Percentiles rank a stretch among this genome's conserved stretches.
These are phyloP conservation scores for Caenorhabditis doughertyi DNA, from an alignment of 2,888 invertebrate species.

Conservation along the genomic window DNA sequence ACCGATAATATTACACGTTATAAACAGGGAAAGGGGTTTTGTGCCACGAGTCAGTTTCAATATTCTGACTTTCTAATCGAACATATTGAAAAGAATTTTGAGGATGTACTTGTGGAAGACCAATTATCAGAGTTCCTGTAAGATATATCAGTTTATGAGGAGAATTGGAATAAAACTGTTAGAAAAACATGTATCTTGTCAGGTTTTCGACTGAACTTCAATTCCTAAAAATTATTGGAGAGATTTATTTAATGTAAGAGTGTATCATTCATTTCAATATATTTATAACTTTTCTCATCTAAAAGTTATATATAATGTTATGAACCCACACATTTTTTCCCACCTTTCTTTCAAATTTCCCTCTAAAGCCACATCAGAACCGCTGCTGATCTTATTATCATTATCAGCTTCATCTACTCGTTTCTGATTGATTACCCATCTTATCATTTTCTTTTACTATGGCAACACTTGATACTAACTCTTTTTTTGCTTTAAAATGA, in stretches of 20 bases:
- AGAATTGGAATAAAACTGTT: neutral
- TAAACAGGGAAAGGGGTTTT: constrained; percentile 58
- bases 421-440: constrained; percentile 23
- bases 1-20: constrained; percentile 41
- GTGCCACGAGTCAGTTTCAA: constrained; percentile 55
- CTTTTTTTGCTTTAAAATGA: neutral
- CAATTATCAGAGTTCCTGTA: constrained; percentile 56
- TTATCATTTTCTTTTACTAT: constrained; percentile 19
- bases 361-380: too few relatives aligned
- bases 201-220: too few relatives aligned
- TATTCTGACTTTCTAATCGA: constrained; percentile 45
- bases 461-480: constrained; percentile 31
- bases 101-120: constrained; percentile 60
- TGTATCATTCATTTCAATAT: too few relatives aligned
- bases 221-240: too few relatives aligned
- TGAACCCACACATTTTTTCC: too few relatives aligned
- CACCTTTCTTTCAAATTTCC: too few relatives aligned
- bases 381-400: constrained; percentile 27
- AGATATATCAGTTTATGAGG: neutral
- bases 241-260: too few relatives aligned
- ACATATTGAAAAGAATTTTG: constrained; percentile 48
- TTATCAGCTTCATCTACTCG: constrained; percentile 9
- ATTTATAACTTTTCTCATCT: too few relatives aligned
- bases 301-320: too few relatives aligned
- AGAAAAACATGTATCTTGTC: neutral